Percentiles rank a stretch among this genome's conserved stretches.
These are phyloP conservation scores for Pseudoatta argentina DNA, from an alignment of 1,140 invertebrate genomes.

Conservation along the genomic window DNA sequence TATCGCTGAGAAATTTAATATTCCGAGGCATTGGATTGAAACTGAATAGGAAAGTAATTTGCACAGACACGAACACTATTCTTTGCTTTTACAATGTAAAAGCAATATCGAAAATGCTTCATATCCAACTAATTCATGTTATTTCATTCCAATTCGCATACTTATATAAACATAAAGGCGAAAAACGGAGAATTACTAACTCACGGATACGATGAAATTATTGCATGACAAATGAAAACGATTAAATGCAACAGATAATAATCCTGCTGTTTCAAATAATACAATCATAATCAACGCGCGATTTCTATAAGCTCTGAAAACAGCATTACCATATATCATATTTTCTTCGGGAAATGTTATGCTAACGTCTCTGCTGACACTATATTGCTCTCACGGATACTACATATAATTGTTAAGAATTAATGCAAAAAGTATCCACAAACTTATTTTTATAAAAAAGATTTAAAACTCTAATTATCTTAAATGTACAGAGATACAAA, in stretches of 20 bases:
- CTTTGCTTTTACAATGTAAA: constrained; percentile 28
- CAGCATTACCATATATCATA: neutral
- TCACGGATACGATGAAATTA: neutral
- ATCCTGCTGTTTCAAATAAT: neutral
- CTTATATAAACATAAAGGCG: neutral
- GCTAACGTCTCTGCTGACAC: neutral
- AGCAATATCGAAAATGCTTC: constrained; percentile 25
- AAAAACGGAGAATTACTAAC: neutral
- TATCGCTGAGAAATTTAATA: neutral
- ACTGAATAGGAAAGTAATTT: constrained; percentile 3
- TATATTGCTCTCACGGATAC: neutral
- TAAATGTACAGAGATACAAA: neutral
- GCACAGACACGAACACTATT: neutral
- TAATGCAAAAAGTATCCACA: neutral
- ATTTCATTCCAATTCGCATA: neutral
- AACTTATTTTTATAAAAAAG: neutral
- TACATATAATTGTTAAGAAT: constrained; percentile 41
- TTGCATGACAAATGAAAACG: neutral
- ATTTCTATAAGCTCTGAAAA: constrained; percentile 5
- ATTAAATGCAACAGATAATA: neutral
- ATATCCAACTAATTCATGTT: neutral
- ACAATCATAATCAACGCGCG: neutral
- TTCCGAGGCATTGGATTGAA: neutral
- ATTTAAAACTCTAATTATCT: constrained; percentile 32
- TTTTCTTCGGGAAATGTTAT: constrained; percentile 9